phyloP scores from a whole-genome alignment of 2,888 invertebrate genomes.

The Mesoligia furuncula region DNA sequence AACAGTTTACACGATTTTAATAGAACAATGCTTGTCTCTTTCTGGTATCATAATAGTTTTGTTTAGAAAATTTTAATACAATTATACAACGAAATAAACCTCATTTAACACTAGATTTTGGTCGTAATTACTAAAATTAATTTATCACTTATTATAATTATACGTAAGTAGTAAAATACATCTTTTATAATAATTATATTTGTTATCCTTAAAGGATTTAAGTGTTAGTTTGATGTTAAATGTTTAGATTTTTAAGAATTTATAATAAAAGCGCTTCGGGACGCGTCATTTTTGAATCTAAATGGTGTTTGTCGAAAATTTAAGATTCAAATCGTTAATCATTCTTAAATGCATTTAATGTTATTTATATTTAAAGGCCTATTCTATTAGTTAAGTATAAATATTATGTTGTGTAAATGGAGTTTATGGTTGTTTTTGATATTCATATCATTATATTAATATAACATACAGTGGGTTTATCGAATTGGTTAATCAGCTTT shows the following conservation, averaged over 20 bases:
- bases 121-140: slow-evolving; percentile 51
- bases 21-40: not conserved
- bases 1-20: not conserved
- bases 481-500: slow-evolving; percentile 69
- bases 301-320: slow-evolving; percentile 75
- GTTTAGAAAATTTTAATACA: slow-evolving; percentile 1
- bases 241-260: slow-evolving; percentile 50
- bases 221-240: slow-evolving; percentile 60
- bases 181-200: slow-evolving; percentile 55
- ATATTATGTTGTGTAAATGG: slow-evolving; percentile 37
- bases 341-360: slow-evolving; percentile 69
- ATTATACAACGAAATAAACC: slow-evolving; percentile 45
- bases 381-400: slow-evolving; percentile 44
- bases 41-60: not conserved
- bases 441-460: slow-evolving; percentile 45
- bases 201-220: slow-evolving; percentile 77
- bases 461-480: slow-evolving; percentile 29
- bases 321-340: slow-evolving; percentile 56
- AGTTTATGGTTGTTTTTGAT: slow-evolving; percentile 44
- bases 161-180: slow-evolving; percentile 47
- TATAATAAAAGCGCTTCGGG: slow-evolving; percentile 73
- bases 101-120: slow-evolving; percentile 42
- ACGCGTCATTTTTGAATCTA: slow-evolving; percentile 79
- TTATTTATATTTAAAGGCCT: slow-evolving; percentile 44
- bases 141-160: slow-evolving; percentile 42